Percentiles rank a stretch among this genome's conserved stretches.
Evolutionary conservation across 1,140 invertebrate genomes (phyloP).

Genomic region (Bradysia coprophila): DNA sequence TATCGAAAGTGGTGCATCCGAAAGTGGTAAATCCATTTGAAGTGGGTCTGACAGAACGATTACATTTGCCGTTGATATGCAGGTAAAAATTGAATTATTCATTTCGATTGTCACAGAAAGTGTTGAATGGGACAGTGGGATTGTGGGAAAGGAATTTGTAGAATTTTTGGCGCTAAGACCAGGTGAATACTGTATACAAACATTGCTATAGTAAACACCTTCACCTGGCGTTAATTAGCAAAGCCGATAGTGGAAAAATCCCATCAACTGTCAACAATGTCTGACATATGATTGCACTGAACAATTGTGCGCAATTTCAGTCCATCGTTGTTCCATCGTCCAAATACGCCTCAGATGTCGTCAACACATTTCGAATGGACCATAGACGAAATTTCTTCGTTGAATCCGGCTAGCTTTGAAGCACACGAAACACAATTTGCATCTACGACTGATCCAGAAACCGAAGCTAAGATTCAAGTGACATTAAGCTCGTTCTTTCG

Average conservation of each 20-base stretch:
- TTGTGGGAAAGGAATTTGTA: not conserved
- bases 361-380: slow-evolving; percentile 29
- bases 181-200: not conserved
- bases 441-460: slow-evolving; percentile 26
- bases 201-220: too few species aligned
- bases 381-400: slow-evolving; percentile 29
- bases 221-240: too few species aligned
- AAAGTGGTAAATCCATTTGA: slow-evolving; percentile 21
- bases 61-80: slow-evolving; percentile 20
- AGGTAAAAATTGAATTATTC: slow-evolving; percentile 10
- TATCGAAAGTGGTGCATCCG: slow-evolving; percentile 17
- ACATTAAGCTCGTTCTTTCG: slow-evolving; percentile 32
- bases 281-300: not conserved
- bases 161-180: not conserved
- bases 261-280: not conserved
- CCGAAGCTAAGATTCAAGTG: slow-evolving; percentile 28
- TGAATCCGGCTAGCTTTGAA: slow-evolving; percentile 32
- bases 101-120: not conserved
- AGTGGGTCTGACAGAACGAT: slow-evolving; percentile 12
- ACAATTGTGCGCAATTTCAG: slow-evolving; percentile 6
- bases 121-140: too few species aligned
- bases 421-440: slow-evolving; percentile 28
- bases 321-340: slow-evolving; percentile 17
- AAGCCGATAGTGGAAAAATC: not conserved
- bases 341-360: slow-evolving; percentile 15